A percentile compares a stretch with the other conserved stretches of the same genome.
phyloP scores from a whole-genome alignment of 1,140 invertebrate species.

The Drosophila dunni region DNA sequence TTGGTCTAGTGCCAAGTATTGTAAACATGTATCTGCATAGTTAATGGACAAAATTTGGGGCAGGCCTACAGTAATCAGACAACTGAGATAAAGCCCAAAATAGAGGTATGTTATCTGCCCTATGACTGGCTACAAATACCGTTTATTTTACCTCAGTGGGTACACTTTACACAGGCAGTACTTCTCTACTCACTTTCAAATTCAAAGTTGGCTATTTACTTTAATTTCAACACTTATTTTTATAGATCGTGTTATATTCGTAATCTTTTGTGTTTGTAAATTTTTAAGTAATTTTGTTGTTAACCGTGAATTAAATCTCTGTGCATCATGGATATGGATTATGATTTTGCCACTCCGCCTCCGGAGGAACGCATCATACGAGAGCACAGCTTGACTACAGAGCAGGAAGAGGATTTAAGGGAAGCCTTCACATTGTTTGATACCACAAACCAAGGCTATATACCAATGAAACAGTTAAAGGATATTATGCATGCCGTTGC shows the following conservation, averaged over 20 bases:
- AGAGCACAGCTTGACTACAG: constrained; percentile 37
- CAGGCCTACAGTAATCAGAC: too few relatives aligned
- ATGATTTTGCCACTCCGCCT: constrained; percentile 54
- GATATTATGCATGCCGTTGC: constrained; percentile 50
- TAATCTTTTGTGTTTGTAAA: not conserved
- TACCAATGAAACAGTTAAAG: constrained; percentile 52
- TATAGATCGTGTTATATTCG: not conserved
- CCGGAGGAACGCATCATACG: constrained; percentile 55
- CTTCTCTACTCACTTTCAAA: not conserved
- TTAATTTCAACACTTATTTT: not conserved
- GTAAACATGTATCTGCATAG: constrained; percentile 22
- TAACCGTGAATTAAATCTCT: not conserved
- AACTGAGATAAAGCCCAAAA: too few relatives aligned
- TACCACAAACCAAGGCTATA: constrained; percentile 15
- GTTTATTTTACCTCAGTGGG: too few relatives aligned
- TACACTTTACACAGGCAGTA: too few relatives aligned
- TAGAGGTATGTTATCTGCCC: too few relatives aligned
- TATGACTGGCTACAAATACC: too few relatives aligned
- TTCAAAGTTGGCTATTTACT: not conserved
- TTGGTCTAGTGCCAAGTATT: not conserved
- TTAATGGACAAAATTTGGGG: not conserved
- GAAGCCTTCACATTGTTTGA: constrained; percentile 58
- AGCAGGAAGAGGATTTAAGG: constrained; percentile 50
- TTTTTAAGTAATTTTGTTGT: not conserved
- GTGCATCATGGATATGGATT: constrained; percentile 54